Conservation (phyloP, 2,797 vertebrate species). For the Alauda arvensis region DNA sequence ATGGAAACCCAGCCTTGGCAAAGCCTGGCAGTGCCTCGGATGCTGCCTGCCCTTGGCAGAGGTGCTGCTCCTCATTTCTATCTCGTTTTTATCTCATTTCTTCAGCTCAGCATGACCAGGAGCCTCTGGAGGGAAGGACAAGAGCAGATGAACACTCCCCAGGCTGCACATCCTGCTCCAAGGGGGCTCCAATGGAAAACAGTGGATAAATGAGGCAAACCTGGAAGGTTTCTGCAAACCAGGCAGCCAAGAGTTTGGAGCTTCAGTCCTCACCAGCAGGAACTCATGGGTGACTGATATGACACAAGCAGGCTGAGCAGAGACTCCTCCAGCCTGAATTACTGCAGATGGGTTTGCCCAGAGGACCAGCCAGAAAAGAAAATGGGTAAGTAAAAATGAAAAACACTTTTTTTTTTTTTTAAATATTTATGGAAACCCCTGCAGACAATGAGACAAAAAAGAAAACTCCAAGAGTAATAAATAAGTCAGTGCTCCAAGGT, state of each 20-base stretch:
- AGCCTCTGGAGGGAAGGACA: background rate
- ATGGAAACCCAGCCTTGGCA: background rate
- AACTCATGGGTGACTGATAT: background rate
- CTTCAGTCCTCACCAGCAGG: background rate
- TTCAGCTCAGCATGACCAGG: background rate
- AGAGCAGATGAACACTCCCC: background rate
- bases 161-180: background rate
- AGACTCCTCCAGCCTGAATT: background rate
- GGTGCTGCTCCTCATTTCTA: background rate
- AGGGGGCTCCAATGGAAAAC: background rate
- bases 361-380: constrained; percentile 25
- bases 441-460: constrained; percentile 38
- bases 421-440: constrained; percentile 52
- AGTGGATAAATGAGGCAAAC: background rate
- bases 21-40: background rate
- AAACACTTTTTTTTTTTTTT: background rate
- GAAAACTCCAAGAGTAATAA: constrained; percentile 30
- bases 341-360: constrained; percentile 34
- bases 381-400: constrained; percentile 33
- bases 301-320: background rate
- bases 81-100: background rate
- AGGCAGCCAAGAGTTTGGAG: background rate
- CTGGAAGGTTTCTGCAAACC: background rate
- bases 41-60: background rate
- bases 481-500: constrained; percentile 37